Evolutionary conservation across 2,113 vertebrate genomes (phyloP).

Genomic region (Leptosomus discolor): DNA sequence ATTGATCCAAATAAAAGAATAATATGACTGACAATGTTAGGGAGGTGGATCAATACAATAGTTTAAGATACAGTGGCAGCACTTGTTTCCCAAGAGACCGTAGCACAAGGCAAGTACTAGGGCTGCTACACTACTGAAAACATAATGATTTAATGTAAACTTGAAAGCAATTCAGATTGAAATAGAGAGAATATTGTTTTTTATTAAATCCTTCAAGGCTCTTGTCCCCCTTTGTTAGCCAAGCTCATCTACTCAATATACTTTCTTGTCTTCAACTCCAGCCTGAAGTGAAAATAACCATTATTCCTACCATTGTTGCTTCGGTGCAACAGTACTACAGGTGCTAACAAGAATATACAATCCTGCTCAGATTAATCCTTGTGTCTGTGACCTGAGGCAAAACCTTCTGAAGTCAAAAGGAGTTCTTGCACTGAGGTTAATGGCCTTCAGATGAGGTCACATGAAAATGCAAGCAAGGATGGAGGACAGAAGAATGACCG

Average conservation of each 20-base stretch:
- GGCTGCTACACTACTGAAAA: conserved; percentile 19
- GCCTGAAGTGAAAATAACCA: background rate
- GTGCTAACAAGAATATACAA: background rate
- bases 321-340: background rate
- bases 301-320: background rate
- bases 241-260: conserved; percentile 7
- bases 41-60: conserved; percentile 47
- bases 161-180: conserved; percentile 28
- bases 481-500: background rate
- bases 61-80: conserved; percentile 56
- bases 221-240: background rate
- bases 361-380: background rate
- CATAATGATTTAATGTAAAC: conserved; percentile 51
- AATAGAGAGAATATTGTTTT: conserved; percentile 26
- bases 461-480: background rate
- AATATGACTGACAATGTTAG: conserved; percentile 51
- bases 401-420: background rate
- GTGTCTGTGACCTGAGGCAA: background rate
- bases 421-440: background rate
- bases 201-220: conserved; percentile 19
- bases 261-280: background rate
- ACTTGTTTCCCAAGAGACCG: conserved; percentile 37
- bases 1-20: conserved; percentile 69
- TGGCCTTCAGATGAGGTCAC: background rate
- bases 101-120: background rate